Evolutionary conservation across 1,140 invertebrate species (phyloP), one percentile per base, ranked within the genome.

Genomic region (Drosophila teissieri): DNA sequence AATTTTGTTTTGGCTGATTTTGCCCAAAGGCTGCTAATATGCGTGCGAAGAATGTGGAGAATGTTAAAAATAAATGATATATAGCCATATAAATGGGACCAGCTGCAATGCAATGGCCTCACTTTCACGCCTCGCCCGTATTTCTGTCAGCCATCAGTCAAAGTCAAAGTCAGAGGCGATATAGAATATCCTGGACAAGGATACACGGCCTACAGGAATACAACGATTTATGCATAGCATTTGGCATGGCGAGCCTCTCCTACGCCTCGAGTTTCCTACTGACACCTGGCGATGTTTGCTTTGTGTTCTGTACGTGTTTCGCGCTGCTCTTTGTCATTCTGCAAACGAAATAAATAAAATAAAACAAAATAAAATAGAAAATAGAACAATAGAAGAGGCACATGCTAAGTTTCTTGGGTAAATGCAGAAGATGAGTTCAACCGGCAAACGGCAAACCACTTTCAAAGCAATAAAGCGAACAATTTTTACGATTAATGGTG

Each of bases 391-490:
- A 58, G 37, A 58, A 56, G 34, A 17, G 65, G 60, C 78, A 80
- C 75, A 78, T 82, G 79, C 79, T 64, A 77, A 68, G 53, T 80
- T 81, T 80, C 60, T 62, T 0, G 6, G 46, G 6, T 3, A n/a
- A 67, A 61, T n/a, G 31, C 12, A n/a, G n/a, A 27, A 22, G 55
- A 48, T 52, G 58, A 61, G 65, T 48, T 62, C 61, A 56, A 46
- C 52, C 36, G 67, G 53, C 49, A 63, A 68, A 54, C 44, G 53
- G 49, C 40, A 44, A 73, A 69, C 34, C 80, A 75, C 75, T 83
- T 78, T 78, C 64, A 68, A 83, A 72, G 79, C 80, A 81, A 83
- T 83, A 83, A 83, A 83, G 81, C 67, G 79, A 58, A 19, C 56
- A 48, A 58, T 58, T 58, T 48, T 58, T 48, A 37, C 44, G 56